A percentile compares a stretch with the other conserved stretches of the same genome.
These are phyloP conservation scores for Sebastes baramenuke DNA, from an alignment of 2,797 vertebrate genomes.

Conservation along the genomic window DNA sequence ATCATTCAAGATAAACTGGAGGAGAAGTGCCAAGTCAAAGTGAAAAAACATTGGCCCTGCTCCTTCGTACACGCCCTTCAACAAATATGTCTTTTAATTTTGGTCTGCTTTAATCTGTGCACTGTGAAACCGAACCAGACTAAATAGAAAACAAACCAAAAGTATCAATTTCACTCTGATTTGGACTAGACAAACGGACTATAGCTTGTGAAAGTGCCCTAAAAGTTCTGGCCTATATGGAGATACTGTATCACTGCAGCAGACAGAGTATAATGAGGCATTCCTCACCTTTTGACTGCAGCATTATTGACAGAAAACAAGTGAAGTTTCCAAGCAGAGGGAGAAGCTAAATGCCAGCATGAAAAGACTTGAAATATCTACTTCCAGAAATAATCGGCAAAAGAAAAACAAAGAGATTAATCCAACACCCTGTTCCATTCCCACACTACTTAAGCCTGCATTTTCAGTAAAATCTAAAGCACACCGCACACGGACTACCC, in stretches of 20 bases:
- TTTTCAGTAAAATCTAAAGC: constrained; percentile 30
- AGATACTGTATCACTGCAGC: not conserved
- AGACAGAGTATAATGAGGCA: not conserved
- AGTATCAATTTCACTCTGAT: too few relatives aligned
- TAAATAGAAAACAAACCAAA: too few relatives aligned
- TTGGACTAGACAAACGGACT: too few relatives aligned
- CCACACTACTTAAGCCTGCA: constrained; percentile 59
- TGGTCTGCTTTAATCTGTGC: too few relatives aligned
- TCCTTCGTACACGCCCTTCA: too few relatives aligned
- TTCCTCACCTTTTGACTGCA: not conserved
- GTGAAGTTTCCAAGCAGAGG: not conserved
- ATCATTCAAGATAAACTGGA: too few relatives aligned
- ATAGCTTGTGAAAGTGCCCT: not conserved
- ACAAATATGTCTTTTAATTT: too few relatives aligned
- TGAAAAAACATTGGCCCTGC: too few relatives aligned
- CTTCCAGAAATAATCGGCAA: constrained; percentile 22
- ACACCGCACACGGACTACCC: not conserved
- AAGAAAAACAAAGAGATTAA: constrained; percentile 50
- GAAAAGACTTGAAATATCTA: constrained; percentile 2
- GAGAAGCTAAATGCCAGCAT: not conserved
- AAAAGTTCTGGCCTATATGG: not conserved
- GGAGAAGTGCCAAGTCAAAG: too few relatives aligned
- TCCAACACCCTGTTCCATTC: constrained; percentile 46
- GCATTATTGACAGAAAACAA: not conserved
- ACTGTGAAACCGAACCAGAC: too few relatives aligned